A percentile compares a stretch with the other conserved stretches of the same genome.
Conservation (phyloP, 2,113 vertebrate genomes). For the Chrysemys picta region DNA sequence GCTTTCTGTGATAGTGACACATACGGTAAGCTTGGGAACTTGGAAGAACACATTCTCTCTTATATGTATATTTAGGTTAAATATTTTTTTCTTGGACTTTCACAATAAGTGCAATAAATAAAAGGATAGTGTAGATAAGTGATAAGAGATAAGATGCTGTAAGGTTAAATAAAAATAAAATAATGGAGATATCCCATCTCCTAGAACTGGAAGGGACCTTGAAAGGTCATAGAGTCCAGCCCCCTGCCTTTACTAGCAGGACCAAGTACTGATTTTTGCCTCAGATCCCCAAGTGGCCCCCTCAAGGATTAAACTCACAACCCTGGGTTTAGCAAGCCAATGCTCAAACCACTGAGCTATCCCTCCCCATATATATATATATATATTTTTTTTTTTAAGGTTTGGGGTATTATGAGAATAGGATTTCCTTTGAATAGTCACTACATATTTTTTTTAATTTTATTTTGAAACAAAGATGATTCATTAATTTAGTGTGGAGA, state of each 20-base stretch:
- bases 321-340: too few species aligned
- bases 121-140: background rate
- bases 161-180: background rate
- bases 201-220: too few species aligned
- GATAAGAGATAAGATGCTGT: background rate
- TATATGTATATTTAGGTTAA: background rate
- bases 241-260: too few species aligned
- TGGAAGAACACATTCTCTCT: background rate
- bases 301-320: too few species aligned
- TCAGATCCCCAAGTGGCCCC: too few species aligned
- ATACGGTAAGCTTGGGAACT: background rate
- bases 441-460: background rate
- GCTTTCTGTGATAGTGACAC: background rate
- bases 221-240: too few species aligned
- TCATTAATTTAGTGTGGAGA: background rate
- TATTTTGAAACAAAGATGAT: background rate
- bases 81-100: background rate
- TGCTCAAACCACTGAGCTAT: too few species aligned
- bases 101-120: background rate
- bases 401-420: background rate
- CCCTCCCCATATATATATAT: too few species aligned
- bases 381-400: too few species aligned
- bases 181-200: too few species aligned
- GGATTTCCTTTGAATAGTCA: background rate
- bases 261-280: too few species aligned